Percentiles rank a stretch among this genome's conserved stretches.
Evolutionary conservation across 1,140 invertebrate genomes (phyloP).

Genomic region (Drosophila leontia): DNA sequence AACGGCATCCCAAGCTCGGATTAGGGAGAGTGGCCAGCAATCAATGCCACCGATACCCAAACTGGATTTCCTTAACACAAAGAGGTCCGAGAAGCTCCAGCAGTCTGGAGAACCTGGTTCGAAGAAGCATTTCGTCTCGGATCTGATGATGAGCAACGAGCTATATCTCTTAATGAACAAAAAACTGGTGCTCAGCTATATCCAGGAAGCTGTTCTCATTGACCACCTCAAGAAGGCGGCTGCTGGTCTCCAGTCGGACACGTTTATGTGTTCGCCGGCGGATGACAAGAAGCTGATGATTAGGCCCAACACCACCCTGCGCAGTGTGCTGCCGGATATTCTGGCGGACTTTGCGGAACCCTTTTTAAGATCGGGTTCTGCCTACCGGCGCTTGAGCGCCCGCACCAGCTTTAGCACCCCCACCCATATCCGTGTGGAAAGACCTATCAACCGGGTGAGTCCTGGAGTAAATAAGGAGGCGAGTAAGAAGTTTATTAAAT

Average conservation of each 20-base stretch:
- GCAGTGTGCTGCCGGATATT: constrained; percentile 53
- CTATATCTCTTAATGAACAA: constrained; percentile 16
- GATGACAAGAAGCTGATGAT: constrained; percentile 31
- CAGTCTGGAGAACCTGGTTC: neutral
- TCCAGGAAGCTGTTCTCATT: constrained; percentile 28
- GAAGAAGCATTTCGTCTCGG: constrained; percentile 54
- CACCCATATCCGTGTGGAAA: constrained; percentile 15
- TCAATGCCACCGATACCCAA: neutral
- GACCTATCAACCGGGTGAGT: constrained; percentile 58
- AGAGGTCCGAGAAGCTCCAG: neutral
- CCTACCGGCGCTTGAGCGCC: constrained; percentile 53
- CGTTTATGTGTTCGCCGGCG: constrained; percentile 63
- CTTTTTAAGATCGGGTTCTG: constrained; percentile 69
- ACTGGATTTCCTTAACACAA: neutral
- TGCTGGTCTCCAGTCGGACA: constrained; percentile 86
- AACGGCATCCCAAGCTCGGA: constrained; percentile 28
- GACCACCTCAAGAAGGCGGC: constrained; percentile 55
- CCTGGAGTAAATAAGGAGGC: constrained; percentile 12
- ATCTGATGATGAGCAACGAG: constrained; percentile 44
- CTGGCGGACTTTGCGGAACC: constrained; percentile 51
- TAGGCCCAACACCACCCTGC: constrained; percentile 49
- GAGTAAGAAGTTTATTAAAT: constrained; percentile 26
- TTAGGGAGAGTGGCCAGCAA: constrained; percentile 8
- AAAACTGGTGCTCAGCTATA: constrained; percentile 10
- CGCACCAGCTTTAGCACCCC: constrained; percentile 24